Percentiles rank a stretch among this genome's conserved stretches.
These are phyloP conservation scores for Anolis apletophallus DNA, from an alignment of 2,797 vertebrate genomes.

Conservation along the genomic window DNA sequence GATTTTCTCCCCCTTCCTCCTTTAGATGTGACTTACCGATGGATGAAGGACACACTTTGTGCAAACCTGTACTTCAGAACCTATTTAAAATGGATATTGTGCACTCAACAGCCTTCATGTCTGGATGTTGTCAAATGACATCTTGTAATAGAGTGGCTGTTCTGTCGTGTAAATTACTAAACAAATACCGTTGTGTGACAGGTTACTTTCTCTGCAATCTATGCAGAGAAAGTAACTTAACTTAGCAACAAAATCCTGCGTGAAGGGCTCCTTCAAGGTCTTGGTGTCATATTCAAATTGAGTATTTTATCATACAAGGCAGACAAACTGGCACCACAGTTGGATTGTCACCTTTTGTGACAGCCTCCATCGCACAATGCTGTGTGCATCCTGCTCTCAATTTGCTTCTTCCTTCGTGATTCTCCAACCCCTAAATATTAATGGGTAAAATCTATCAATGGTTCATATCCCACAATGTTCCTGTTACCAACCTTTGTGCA, in stretches of 20 bases:
- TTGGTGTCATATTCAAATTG: background rate
- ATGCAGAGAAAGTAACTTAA: background rate
- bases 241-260: background rate
- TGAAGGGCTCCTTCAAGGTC: background rate
- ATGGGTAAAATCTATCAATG: no score
- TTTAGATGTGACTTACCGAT: conserved; percentile 18
- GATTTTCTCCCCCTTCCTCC: background rate
- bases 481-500: no score
- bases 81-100: background rate
- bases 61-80: background rate
- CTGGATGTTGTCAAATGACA: background rate
- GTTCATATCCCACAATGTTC: no score
- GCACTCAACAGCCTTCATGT: background rate
- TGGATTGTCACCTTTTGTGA: no score
- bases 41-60: background rate
- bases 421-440: no score
- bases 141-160: background rate
- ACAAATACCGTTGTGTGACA: background rate
- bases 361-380: no score
- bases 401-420: no score
- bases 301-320: no score
- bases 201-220: background rate
- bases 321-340: no score
- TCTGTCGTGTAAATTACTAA: background rate
- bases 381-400: no score